phyloP scores from a whole-genome alignment of 2,797 vertebrate species.

The Eulemur coronatus region DNA sequence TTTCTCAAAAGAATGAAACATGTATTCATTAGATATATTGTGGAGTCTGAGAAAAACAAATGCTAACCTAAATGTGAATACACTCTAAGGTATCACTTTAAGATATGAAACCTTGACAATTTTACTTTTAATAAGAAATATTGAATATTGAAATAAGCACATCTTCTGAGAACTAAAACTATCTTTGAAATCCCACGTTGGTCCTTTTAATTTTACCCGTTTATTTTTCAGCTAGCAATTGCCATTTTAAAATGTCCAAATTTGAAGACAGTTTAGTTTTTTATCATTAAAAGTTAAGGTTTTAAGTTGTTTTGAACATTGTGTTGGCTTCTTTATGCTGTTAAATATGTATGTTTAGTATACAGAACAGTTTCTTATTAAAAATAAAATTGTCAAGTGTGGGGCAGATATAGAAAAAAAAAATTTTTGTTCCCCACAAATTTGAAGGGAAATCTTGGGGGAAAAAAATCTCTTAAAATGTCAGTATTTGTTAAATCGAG shows the following conservation, averaged over 20 bases:
- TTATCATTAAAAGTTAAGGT: neutral
- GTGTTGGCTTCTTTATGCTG: neutral
- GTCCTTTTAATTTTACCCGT: neutral
- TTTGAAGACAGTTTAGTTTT: neutral
- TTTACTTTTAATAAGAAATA: conserved; percentile 31
- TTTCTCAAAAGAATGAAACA: conserved; percentile 25
- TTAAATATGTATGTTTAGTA: neutral
- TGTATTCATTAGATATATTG: neutral
- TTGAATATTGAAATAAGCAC: neutral
- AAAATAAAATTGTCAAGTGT: neutral
- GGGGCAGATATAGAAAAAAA: neutral
- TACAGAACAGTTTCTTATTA: neutral
- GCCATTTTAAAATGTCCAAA: conserved; percentile 1
- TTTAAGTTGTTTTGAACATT: neutral
- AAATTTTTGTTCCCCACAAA: neutral
- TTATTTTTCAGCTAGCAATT: conserved; percentile 29
- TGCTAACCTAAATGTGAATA: neutral
- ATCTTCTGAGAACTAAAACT: neutral
- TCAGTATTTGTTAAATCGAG: neutral
- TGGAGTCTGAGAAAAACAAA: neutral
- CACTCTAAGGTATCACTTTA: neutral
- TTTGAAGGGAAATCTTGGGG: neutral
- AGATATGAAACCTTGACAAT: neutral
- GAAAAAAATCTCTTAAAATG: neutral
- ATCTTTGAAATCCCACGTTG: neutral